Percentiles rank a stretch among this genome's conserved stretches.
Conservation (phyloP, 2,888 invertebrate species). For the Thysanoteuthis rhombus region DNA sequence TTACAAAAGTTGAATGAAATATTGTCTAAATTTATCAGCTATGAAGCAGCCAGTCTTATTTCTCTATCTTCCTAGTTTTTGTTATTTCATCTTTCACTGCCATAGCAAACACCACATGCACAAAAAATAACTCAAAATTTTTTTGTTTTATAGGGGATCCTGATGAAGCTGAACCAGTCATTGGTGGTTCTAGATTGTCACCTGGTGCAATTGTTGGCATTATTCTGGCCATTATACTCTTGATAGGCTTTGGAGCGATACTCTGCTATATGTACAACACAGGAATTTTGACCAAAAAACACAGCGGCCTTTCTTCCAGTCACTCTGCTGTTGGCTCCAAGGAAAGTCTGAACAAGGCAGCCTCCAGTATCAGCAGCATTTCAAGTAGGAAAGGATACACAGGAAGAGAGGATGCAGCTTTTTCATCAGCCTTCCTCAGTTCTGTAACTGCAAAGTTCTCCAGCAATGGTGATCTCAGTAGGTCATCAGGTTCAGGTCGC, state of each 20-base stretch:
- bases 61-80: no score
- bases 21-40: no score
- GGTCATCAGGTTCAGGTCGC: background rate
- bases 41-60: no score
- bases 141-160: constrained; percentile 46
- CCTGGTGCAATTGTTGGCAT: constrained; percentile 57
- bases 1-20: no score
- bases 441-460: background rate
- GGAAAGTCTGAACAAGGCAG: background rate
- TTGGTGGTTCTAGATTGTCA: constrained; percentile 45
- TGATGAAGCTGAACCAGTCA: constrained; percentile 43
- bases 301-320: no score
- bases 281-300: constrained; percentile 36
- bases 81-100: no score
- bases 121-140: background rate
- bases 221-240: constrained; percentile 46
- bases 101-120: no score
- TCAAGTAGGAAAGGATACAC: background rate
- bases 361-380: background rate
- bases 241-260: constrained; percentile 48
- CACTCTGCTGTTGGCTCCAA: background rate
- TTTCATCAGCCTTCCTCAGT: background rate
- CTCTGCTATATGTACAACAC: constrained; percentile 56
- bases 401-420: background rate
- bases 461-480: background rate